A percentile compares a stretch with the other conserved stretches of the same genome.
Evolutionary conservation across 2,113 vertebrate genomes (phyloP).

Genomic region (Reinhardtius hippoglossoides): DNA sequence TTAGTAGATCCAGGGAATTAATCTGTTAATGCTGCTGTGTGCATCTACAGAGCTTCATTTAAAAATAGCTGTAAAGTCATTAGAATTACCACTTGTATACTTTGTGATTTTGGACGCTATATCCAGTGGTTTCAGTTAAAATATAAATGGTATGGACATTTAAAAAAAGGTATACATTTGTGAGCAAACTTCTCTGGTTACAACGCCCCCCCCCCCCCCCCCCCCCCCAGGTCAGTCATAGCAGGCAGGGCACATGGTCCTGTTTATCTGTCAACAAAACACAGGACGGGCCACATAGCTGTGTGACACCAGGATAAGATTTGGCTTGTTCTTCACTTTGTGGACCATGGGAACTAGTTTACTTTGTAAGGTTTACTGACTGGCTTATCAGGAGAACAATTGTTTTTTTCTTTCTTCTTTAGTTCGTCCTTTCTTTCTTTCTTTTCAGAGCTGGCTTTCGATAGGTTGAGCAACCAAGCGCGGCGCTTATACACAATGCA

Average conservation of each 20-base stretch:
- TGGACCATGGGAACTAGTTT: slow-evolving; percentile 50
- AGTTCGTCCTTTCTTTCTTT: not conserved
- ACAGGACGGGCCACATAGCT: slow-evolving; percentile 37
- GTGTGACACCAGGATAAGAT: slow-evolving; percentile 61
- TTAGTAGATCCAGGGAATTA: not conserved
- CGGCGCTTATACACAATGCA: not conserved
- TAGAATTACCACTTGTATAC: no score
- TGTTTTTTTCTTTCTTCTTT: not conserved
- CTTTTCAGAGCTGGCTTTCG: slow-evolving; percentile 12
- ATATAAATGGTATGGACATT: not conserved
- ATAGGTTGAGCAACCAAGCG: slow-evolving; percentile 6
- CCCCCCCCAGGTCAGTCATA: slow-evolving; percentile 56
- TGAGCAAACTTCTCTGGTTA: slow-evolving; percentile 42
- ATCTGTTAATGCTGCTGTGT: not conserved
- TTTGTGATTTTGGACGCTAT: not conserved
- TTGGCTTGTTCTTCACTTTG: slow-evolving; percentile 44
- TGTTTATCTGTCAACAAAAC: slow-evolving; percentile 68
- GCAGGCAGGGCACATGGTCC: slow-evolving; percentile 39
- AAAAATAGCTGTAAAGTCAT: not conserved
- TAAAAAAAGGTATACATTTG: slow-evolving; percentile 4
- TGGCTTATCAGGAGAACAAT: slow-evolving; percentile 32
- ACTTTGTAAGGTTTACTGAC: slow-evolving; percentile 5
- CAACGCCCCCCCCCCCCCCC: slow-evolving; percentile 21
- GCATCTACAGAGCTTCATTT: not conserved
- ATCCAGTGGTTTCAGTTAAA: slow-evolving; percentile 3